These are phyloP conservation scores for Amazonetta brasiliensis DNA, from an alignment of 2,797 vertebrate genomes.

Conservation along the genomic window DNA sequence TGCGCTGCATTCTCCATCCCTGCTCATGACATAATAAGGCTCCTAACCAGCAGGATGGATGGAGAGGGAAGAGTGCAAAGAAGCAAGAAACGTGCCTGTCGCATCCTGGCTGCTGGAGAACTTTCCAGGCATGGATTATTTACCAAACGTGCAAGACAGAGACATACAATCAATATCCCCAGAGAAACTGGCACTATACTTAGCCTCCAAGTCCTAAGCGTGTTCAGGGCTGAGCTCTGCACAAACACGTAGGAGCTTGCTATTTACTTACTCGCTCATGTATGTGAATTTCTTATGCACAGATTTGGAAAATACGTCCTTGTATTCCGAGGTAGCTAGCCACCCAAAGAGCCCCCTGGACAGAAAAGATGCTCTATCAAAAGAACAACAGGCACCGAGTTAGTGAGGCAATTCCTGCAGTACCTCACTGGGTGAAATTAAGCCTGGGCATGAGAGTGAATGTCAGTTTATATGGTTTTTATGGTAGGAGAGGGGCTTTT, in stretches of 20 bases:
- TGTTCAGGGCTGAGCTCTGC: background rate
- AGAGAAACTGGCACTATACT: background rate
- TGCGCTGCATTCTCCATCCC: background rate
- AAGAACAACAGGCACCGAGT: background rate
- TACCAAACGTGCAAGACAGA: background rate
- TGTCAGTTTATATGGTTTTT: background rate
- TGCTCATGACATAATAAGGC: background rate
- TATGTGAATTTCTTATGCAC: background rate
- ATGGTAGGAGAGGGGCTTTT: background rate
- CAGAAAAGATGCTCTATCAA: background rate
- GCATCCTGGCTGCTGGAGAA: background rate
- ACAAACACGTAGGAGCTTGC: background rate
- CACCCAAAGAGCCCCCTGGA: background rate
- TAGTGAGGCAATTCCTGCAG: background rate
- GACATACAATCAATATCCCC: background rate
- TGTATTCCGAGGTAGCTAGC: background rate
- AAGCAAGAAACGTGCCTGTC: background rate
- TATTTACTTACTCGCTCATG: background rate
- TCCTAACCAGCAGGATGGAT: background rate
- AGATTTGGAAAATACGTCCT: background rate
- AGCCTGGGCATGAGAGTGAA: background rate
- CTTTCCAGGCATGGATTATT: background rate
- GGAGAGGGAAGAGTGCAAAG: background rate
- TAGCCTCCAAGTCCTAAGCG: background rate
- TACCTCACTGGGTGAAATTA: background rate